phyloP scores from a whole-genome alignment of 2,797 vertebrate genomes.

The Fundulus diaphanus region DNA sequence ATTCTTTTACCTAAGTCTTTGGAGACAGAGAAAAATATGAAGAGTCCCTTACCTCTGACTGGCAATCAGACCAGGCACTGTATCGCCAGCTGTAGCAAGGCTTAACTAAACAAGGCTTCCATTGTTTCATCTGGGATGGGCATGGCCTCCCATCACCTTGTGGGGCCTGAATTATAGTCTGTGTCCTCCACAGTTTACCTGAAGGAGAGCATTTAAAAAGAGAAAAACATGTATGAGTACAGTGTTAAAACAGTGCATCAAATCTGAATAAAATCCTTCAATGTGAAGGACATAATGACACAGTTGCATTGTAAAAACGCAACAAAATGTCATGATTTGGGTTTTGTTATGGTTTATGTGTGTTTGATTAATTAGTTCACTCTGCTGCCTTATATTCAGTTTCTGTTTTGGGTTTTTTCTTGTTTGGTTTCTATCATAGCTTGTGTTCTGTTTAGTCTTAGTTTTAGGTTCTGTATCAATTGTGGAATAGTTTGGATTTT shows the following conservation, averaged over 20 bases:
- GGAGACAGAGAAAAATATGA: background rate
- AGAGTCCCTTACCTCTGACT: conserved; percentile 85
- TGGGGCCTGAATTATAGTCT: conserved; percentile 88
- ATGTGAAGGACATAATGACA: too few relatives aligned
- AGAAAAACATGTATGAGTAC: background rate
- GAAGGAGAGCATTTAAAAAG: conserved; percentile 23
- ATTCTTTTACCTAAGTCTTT: background rate
- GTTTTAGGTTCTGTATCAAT: too few relatives aligned
- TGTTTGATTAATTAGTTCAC: too few relatives aligned
- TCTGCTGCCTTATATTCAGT: too few relatives aligned
- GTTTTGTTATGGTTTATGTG: too few relatives aligned
- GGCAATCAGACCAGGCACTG: conserved; percentile 90
- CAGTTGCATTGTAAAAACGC: too few relatives aligned
- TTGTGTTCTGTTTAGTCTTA: too few relatives aligned
- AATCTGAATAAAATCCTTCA: too few relatives aligned
- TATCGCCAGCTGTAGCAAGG: conserved; percentile 96
- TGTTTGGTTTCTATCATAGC: too few relatives aligned
- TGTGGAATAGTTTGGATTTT: too few relatives aligned
- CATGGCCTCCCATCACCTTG: conserved; percentile 97
- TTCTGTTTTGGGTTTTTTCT: too few relatives aligned
- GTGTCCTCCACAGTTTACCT: conserved; percentile 92
- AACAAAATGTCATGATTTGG: too few relatives aligned
- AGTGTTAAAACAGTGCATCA: background rate
- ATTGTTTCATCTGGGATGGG: conserved; percentile 90
- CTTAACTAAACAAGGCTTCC: conserved; percentile 94